A percentile compares a stretch with the other conserved stretches of the same genome.
Evolutionary conservation across 1,140 invertebrate genomes (phyloP).

Genomic region (Heliconius melpomene): DNA sequence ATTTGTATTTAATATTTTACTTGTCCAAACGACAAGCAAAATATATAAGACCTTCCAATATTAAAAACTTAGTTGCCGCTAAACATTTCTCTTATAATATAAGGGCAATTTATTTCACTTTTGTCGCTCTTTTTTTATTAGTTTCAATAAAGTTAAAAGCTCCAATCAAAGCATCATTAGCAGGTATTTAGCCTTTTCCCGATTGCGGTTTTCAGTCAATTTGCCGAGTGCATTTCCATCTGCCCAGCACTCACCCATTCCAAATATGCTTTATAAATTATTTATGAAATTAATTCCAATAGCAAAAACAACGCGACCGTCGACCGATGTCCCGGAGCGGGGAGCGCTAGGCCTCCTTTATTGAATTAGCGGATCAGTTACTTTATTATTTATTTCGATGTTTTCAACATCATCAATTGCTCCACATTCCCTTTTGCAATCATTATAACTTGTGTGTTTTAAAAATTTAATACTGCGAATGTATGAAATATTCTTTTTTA

Average conservation of each 20-base stretch:
- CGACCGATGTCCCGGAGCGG: slow-evolving; percentile 51
- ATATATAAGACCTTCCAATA: background rate
- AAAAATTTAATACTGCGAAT: background rate
- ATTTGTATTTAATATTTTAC: background rate
- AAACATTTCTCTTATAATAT: slow-evolving; percentile 11
- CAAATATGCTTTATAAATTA: slow-evolving; percentile 77
- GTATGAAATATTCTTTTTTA: slow-evolving; percentile 15
- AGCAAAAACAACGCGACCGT: slow-evolving; percentile 65
- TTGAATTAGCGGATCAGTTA: slow-evolving; percentile 66
- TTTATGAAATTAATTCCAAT: slow-evolving; percentile 78
- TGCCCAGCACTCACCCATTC: slow-evolving; percentile 57
- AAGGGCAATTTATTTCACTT: slow-evolving; percentile 30
- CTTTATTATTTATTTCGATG: slow-evolving; percentile 49
- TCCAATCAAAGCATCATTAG: slow-evolving; percentile 74
- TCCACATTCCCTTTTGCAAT: slow-evolving; percentile 40
- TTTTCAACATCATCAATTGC: slow-evolving; percentile 42
- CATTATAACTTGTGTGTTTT: slow-evolving; percentile 3
- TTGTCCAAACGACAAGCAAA: background rate
- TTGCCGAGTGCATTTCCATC: slow-evolving; percentile 77
- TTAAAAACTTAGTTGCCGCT: background rate
- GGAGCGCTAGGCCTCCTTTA: slow-evolving; percentile 45
- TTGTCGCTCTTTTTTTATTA: slow-evolving; percentile 40
- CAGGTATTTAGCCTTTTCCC: slow-evolving; percentile 77
- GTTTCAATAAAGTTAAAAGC: slow-evolving; percentile 52
- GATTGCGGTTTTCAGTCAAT: slow-evolving; percentile 78